Evolutionary conservation across 2,888 invertebrate genomes (phyloP), one percentile per base, ranked within the genome.

Genomic region (Galerucella pusilla): DNA sequence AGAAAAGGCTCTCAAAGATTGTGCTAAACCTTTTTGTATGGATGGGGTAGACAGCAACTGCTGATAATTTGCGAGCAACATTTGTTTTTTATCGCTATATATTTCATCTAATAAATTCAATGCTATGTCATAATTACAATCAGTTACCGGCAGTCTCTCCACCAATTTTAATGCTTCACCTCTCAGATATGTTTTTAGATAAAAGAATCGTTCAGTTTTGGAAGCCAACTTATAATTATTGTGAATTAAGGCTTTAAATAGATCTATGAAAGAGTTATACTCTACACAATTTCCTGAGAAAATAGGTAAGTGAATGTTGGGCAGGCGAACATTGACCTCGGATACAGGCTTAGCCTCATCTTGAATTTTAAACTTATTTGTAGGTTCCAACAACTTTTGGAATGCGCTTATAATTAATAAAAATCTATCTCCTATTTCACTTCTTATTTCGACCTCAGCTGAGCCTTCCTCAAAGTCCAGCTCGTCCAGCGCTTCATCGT

Each of bases 61-160:
- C 14, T 54, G 54, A 54, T 54, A 54, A 54, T 54, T 5, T 54
- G 54, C 16, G n/a, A 54, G n/a, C 14, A 54, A n/a, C n/a, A n/a
- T 54, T 54, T 54, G 54, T 54, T 54, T 54, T 54, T 54, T 60
- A 60, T 60, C 28, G 20, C 28, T 60, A 60, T 60, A 60, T 28
- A 28, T 20, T 28, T 12, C 60, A 28, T 60, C 28, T 12, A 60
- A 60, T 28, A 60, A 28, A 28, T 60, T 60, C 28, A 60, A 25
- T 14, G 60, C 60, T 11, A 28, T 60, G 28, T 60, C 28, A 60
- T 12, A 60, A 28, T 60, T 60, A 12, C 28, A 11, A 20, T 59
- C 59, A 59, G n/a, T 59, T 59, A 59, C 59, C 20, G n/a, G 59
- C 20, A 59, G 20, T n/a, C 20, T n/a, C 20, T 59, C 59, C n/a